Evolutionary conservation across 2,797 vertebrate genomes (phyloP).

Genomic region (Holocentrus rufus): DNA sequence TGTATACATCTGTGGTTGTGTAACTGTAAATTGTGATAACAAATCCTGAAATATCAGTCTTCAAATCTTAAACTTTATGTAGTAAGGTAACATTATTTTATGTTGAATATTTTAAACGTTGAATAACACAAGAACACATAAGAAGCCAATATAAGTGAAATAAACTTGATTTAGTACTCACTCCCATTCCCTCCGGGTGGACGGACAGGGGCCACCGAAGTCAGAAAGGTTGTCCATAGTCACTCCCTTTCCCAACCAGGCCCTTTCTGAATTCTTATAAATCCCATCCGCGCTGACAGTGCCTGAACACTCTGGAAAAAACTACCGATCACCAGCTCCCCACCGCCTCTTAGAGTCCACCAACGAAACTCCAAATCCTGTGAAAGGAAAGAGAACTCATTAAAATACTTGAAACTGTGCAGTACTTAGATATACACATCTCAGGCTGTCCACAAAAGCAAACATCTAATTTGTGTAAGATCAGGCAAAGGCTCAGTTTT

Average conservation of each 20-base stretch:
- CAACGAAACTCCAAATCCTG: slow-evolving; percentile 70
- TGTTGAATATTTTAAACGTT: too few species aligned
- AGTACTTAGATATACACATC: neutral
- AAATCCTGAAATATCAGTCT: neutral
- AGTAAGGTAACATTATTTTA: too few species aligned
- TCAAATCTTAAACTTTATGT: neutral
- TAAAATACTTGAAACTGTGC: neutral
- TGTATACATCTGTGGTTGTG: neutral
- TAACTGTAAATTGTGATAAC: neutral
- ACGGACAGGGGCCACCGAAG: slow-evolving; percentile 82
- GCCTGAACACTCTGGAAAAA: slow-evolving; percentile 57
- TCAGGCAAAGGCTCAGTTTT: neutral
- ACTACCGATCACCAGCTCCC: slow-evolving; percentile 41
- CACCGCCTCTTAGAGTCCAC: slow-evolving; percentile 45
- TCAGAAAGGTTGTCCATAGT: slow-evolving; percentile 86
- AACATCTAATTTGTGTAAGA: neutral
- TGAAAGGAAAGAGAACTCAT: slow-evolving; percentile 39
- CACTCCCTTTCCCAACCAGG: slow-evolving; percentile 83
- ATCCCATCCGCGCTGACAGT: slow-evolving; percentile 78
- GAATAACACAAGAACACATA: too few species aligned
- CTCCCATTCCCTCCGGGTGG: slow-evolving; percentile 84
- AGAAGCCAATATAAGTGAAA: slow-evolving; percentile 10
- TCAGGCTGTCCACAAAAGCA: too few species aligned
- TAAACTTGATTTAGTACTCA: slow-evolving; percentile 71
- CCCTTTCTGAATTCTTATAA: slow-evolving; percentile 72